Conservation (phyloP, 2,888 invertebrate genomes). For the Mesorhabditis belari region DNA sequence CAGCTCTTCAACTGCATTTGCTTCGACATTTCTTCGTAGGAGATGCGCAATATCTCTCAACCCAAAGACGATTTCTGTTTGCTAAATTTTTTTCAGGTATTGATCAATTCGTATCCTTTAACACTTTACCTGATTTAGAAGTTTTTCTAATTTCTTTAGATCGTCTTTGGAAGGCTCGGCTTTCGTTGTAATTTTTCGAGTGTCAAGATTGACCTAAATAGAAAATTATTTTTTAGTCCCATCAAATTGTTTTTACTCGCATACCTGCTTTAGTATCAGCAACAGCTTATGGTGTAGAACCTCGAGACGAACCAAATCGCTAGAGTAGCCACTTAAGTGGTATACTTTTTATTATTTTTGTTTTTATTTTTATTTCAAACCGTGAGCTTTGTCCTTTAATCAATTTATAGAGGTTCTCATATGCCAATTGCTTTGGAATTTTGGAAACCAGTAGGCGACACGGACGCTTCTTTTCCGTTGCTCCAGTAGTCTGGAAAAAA, state of each 20-base stretch:
- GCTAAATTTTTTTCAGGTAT: not conserved
- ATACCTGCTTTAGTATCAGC: not conserved
- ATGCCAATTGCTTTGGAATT: not conserved
- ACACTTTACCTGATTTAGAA: not conserved
- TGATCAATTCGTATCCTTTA: too few relatives aligned
- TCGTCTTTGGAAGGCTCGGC: not conserved
- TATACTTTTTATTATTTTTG: not conserved
- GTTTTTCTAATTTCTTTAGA: not conserved
- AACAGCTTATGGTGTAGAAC: not conserved
- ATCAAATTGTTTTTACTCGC: too few relatives aligned
- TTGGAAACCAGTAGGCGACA: not conserved
- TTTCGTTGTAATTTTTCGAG: not conserved
- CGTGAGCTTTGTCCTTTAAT: not conserved
- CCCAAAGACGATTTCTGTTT: not conserved
- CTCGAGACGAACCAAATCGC: not conserved
- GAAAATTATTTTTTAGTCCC: too few relatives aligned
- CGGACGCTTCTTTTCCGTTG: not conserved
- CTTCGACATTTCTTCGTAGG: not conserved
- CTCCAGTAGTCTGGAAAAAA: too few relatives aligned
- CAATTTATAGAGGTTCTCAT: not conserved
- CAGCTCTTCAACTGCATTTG: not conserved
- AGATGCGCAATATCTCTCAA: not conserved
- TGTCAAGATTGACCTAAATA: not conserved
- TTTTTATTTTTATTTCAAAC: not conserved
- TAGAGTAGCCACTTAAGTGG: not conserved